phyloP scores from a whole-genome alignment of 2,113 vertebrate species.

The Rhea pennata region DNA sequence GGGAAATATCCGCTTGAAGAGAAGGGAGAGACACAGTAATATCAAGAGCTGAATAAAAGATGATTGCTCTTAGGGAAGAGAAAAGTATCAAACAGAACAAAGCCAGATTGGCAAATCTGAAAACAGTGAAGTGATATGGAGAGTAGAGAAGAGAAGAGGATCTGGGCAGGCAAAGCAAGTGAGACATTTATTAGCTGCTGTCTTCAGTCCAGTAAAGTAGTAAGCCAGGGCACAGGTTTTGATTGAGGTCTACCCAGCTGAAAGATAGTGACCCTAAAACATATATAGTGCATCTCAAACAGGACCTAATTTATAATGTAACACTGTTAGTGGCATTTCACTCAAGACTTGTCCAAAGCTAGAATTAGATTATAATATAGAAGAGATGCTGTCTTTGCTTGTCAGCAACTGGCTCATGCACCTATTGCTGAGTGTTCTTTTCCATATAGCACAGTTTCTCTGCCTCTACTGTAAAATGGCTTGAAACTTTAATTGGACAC shows the following conservation, averaged over 20 bases:
- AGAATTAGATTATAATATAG: fast-evolving
- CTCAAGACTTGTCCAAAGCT: background rate
- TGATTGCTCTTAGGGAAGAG: background rate
- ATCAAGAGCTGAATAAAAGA: background rate
- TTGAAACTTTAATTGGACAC: background rate
- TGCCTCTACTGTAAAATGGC: background rate
- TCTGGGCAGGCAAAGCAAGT: background rate
- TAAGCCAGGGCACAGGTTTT: background rate
- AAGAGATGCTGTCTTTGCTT: background rate
- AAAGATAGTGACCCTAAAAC: background rate
- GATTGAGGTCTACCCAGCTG: background rate
- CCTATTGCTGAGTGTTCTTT: fast-evolving
- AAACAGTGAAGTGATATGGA: background rate
- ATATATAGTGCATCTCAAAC: fast-evolving
- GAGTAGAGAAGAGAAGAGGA: background rate
- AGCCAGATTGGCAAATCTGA: background rate
- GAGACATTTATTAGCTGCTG: background rate
- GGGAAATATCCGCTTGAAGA: background rate
- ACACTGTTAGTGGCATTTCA: fast-evolving
- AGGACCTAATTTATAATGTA: background rate
- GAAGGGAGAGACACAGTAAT: background rate
- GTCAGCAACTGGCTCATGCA: background rate
- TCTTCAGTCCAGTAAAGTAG: background rate
- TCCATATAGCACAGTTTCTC: fast-evolving
- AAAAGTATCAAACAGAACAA: background rate